phyloP scores from a whole-genome alignment of 2,888 invertebrate genomes.

The Xanthorhoe spadicearia region DNA sequence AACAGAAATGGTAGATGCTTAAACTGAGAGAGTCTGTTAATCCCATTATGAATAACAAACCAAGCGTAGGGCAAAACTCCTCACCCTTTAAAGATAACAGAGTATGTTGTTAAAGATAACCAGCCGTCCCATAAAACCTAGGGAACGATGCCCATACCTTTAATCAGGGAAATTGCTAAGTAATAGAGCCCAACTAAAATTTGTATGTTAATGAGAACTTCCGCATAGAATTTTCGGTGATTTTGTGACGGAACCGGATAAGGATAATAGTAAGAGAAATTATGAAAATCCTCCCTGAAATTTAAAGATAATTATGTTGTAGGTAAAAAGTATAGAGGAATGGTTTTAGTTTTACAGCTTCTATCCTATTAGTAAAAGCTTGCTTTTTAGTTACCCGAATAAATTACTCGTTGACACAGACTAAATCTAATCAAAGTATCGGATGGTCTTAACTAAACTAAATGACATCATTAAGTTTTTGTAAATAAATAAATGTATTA shows the following conservation, averaged over 20 bases:
- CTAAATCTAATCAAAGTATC: no score
- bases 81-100: no score
- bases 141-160: slow-evolving; percentile 55
- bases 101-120: slow-evolving; percentile 9
- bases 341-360: no score
- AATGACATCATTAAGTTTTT: no score
- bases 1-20: neutral
- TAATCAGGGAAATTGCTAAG: slow-evolving; percentile 76
- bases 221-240: slow-evolving; percentile 50
- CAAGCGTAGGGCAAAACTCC: no score
- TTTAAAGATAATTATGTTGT: slow-evolving; percentile 16
- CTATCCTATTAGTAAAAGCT: no score
- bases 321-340: neutral
- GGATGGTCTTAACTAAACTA: no score
- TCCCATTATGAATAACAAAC: no score
- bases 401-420: no score
- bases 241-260: slow-evolving; percentile 42
- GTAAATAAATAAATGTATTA: no score
- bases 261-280: slow-evolving; percentile 39
- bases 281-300: slow-evolving; percentile 37
- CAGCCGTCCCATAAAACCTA: slow-evolving; percentile 4
- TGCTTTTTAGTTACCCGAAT: no score
- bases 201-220: slow-evolving; percentile 69
- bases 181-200: slow-evolving; percentile 70
- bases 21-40: no score